Base-by-base conservation (phyloP, 2,888 invertebrate genomes). In the Drosophila meridionalis region DNA sequence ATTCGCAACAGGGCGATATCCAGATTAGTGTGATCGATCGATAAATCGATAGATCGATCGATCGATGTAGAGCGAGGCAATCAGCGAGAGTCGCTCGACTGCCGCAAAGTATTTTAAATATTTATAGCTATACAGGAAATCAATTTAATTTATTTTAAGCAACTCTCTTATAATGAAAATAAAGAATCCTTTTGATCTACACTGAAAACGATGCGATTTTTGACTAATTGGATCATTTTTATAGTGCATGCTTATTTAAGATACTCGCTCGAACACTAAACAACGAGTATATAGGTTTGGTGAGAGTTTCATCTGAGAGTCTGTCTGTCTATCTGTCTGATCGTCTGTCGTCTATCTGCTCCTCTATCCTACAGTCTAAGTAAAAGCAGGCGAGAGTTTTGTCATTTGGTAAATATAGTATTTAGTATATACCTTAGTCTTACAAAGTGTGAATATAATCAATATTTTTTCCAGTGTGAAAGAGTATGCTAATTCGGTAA, bases 1-100 rank as follows among this genome's bases (percentile, higher is more conserved):
- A 94, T 95, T 63, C 78, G 77, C 56, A 78, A 83, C 36, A 70
- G 60, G 60, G 73, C 77, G 58, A 53, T 91, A 26, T 47, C 70
- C 61, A 59, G 65, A 28, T 59, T 89, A 57, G 38, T 62, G 20
- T 38, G 40, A 20, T 59, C 69, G 50, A 72, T 57, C 12, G 5
- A 4, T 26, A 34, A 34, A 6, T 26, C 12, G 9, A 50, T 32
- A 9, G 50, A n/a, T 14, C 0, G 43, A 2, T n/a, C 26, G 12
- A 47, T 45, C 45, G 45, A 45, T 5, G 1, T 50, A 50, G 50
- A 28, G n/a, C 9, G 50, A 11, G 50, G 50, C 50, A 50, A 34
- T 20, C 50, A 9, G 50, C 30, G 50, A 5, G 50, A 32, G n/a
- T 50, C 32, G 50, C 50, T 50, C 50, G 50, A 50, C 50, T 50